Conservation (phyloP, 2,113 vertebrate species). For the Vanacampus margaritifer region DNA sequence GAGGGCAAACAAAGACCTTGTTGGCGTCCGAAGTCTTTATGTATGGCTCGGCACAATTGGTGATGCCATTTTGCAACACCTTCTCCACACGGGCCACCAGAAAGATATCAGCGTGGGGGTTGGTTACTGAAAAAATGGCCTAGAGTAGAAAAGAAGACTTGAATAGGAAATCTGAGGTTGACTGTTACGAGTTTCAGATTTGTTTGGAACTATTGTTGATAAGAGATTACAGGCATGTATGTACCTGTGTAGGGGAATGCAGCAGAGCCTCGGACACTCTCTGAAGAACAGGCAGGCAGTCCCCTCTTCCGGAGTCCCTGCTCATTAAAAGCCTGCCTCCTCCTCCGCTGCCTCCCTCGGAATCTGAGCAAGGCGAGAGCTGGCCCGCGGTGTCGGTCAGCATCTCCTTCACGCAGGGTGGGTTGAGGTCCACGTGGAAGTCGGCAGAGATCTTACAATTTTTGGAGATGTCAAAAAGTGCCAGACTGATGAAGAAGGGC, state of each 20-base stretch:
- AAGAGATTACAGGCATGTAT: background rate
- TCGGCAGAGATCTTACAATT: slow-evolving; percentile 95
- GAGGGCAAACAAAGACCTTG: slow-evolving; percentile 84
- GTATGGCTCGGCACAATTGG: slow-evolving; percentile 90
- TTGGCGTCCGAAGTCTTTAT: slow-evolving; percentile 84
- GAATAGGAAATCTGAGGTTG: no score
- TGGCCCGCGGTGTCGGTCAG: slow-evolving; percentile 61
- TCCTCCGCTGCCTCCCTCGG: slow-evolving; percentile 39
- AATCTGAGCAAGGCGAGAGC: slow-evolving; percentile 47
- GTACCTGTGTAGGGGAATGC: slow-evolving; percentile 81
- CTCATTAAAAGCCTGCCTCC: slow-evolving; percentile 36
- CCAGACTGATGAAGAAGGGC: slow-evolving; percentile 93
- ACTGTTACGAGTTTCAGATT: background rate
- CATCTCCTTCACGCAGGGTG: slow-evolving; percentile 83
- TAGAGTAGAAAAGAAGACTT: slow-evolving; percentile 47
- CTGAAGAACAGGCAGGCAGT: slow-evolving; percentile 67
- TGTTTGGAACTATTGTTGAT: background rate
- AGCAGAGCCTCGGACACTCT: slow-evolving; percentile 80
- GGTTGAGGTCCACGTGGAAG: slow-evolving; percentile 92
- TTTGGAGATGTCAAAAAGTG: slow-evolving; percentile 87
- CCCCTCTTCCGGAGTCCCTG: slow-evolving; percentile 33
- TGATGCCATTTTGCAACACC: slow-evolving; percentile 92
- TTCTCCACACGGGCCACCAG: slow-evolving; percentile 92
- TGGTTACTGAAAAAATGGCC: slow-evolving; percentile 92
- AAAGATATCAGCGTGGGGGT: slow-evolving; percentile 90